Base-by-base conservation (phyloP, 2,888 invertebrate genomes). In the Torymus tubicola region DNA sequence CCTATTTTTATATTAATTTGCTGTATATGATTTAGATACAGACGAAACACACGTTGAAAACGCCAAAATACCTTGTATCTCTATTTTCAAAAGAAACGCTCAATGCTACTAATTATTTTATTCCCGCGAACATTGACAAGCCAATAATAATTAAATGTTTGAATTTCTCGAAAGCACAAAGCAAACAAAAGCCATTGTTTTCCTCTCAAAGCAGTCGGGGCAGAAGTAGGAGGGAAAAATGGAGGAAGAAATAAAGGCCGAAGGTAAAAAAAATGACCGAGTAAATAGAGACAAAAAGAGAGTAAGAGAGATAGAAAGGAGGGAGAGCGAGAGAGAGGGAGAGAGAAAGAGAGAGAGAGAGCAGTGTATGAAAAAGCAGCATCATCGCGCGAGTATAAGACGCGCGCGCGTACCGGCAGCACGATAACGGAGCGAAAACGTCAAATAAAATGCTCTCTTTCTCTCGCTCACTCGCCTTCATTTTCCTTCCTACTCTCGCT, bases 311-410 rank as follows among this genome's bases (percentile, higher is more conserved):
- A 18, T 50, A 21, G 1, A 69, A 16, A 31, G 1, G 13, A 69
- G n/a, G n/a, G 13, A 50, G 31, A 69, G 69, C 2, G 55, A 14
- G 16, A 12, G 11, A 18, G 8, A 31, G 52, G 52, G 52, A 71
- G 52, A 61, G n/a, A 13, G 61, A 61, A 50, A 61, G 21, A 10
- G 42, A 70, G 70, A 71, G 21, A 12, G 18, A 55, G 55, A 24
- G 52, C 21, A 10, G 52, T 55, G 14, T 55, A 68, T n/a, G 58
- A 60, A 31, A 61, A 24, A 61, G 61, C 61, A 61, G 42, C 58
- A 42, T 58, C 58, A 42, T 70, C 57, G 60, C 55, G 60, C 57
- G 60, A 21, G 60, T 60, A 61, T 57, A 71, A 71, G 61, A 71
- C 55, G 24, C 42, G 5, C 21, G 2, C 21, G 21, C 21, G 21